Conservation (phyloP, 2,888 invertebrate genomes). For the Hoplodrina blanda region DNA sequence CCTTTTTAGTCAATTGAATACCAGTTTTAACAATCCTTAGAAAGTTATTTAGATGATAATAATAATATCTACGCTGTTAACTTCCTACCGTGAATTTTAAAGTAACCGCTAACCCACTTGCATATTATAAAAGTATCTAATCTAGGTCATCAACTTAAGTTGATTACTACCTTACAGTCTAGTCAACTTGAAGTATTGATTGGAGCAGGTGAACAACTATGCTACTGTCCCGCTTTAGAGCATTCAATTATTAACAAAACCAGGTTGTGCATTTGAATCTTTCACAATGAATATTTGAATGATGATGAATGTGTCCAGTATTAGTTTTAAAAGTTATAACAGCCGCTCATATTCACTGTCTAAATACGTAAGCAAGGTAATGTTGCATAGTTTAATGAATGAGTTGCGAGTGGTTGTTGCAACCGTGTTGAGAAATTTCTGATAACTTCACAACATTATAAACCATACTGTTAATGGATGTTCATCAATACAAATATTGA, state of each 20-base stretch:
- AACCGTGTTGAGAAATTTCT: constrained; percentile 43
- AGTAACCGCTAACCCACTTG: constrained; percentile 41
- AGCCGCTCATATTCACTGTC: constrained; percentile 26
- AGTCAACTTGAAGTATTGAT: constrained; percentile 38
- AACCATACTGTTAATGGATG: constrained; percentile 37
- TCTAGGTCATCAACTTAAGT: constrained; percentile 58
- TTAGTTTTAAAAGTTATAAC: constrained; percentile 16
- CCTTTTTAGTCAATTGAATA: constrained; percentile 7
- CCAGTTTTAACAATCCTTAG: constrained; percentile 14
- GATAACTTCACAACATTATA: constrained; percentile 42
- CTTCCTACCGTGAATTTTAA: constrained; percentile 15
- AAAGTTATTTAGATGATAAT: constrained; percentile 22
- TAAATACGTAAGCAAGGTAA: constrained; percentile 39
- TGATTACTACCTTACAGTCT: constrained; percentile 41
- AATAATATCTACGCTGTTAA: constrained; percentile 13
- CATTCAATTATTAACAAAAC: constrained; percentile 22
- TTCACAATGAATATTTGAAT: constrained; percentile 23
- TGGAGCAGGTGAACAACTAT: constrained; percentile 18
- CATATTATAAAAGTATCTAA: constrained; percentile 42
- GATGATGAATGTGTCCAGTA: constrained; percentile 13
- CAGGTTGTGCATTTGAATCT: constrained; percentile 32
- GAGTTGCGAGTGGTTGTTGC: constrained; percentile 36
- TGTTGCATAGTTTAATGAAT: constrained; percentile 52
- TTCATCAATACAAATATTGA: constrained; percentile 1
- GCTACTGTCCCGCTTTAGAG: constrained; percentile 19